phyloP scores from a whole-genome alignment of 2,797 vertebrate genomes.

The Bovichtus variegatus region DNA sequence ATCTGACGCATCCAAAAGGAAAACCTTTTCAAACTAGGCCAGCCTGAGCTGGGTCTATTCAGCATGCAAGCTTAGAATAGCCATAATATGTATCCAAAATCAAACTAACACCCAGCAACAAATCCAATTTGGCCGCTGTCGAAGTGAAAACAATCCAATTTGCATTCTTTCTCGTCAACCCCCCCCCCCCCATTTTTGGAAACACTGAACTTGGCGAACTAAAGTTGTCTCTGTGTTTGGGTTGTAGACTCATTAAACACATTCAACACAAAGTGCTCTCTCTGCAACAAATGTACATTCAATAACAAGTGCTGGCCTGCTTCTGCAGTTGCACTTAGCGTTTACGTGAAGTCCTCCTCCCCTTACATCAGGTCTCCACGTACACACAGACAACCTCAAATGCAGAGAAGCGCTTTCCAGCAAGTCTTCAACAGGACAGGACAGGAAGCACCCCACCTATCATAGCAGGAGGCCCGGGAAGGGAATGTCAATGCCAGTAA shows the following conservation, averaged over 20 bases:
- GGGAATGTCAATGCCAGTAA: slow-evolving; percentile 54
- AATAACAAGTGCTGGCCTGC: slow-evolving; percentile 32
- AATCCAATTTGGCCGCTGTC: slow-evolving; percentile 58
- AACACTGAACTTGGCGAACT: slow-evolving; percentile 65
- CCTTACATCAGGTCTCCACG: background rate
- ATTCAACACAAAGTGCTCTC: slow-evolving; percentile 8
- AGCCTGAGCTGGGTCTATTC: slow-evolving; percentile 39
- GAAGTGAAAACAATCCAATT: slow-evolving; percentile 53
- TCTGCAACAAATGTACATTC: slow-evolving; percentile 26
- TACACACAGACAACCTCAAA: background rate
- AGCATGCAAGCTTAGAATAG: slow-evolving; percentile 23
- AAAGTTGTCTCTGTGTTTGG: slow-evolving; percentile 4
- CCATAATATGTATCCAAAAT: slow-evolving; percentile 52
- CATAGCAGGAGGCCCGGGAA: slow-evolving; percentile 44
- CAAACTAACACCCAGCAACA: slow-evolving; percentile 59
- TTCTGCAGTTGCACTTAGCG: slow-evolving; percentile 19
- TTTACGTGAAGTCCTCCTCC: background rate
- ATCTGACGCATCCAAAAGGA: slow-evolving; percentile 23
- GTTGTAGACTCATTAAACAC: slow-evolving; percentile 13
- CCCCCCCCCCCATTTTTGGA: slow-evolving; percentile 16
- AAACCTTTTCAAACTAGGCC: slow-evolving; percentile 53
- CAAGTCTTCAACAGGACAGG: slow-evolving; percentile 44
- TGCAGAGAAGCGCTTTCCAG: slow-evolving; percentile 18
- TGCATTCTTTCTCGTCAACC: slow-evolving; percentile 45
- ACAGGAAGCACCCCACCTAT: slow-evolving; percentile 48